Evolutionary conservation across 2,797 vertebrate species (phyloP).

Genomic region (Eulemur albifrons): DNA sequence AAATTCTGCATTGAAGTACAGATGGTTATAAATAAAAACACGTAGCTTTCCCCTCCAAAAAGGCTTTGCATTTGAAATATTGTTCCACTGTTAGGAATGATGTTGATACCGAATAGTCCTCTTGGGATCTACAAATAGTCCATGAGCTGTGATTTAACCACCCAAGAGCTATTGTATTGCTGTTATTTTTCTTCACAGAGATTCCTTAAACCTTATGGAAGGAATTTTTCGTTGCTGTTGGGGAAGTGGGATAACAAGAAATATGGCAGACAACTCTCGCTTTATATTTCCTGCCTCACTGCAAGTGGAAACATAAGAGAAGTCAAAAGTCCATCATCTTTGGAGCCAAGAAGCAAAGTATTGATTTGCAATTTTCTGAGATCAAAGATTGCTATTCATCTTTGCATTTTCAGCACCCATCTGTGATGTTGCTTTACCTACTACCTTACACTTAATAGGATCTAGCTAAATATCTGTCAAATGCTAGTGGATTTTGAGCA

Average conservation of each 20-base stretch:
- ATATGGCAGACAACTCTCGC: neutral
- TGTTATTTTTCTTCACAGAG: slow-evolving; percentile 56
- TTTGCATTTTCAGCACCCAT: neutral
- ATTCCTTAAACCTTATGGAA: slow-evolving; percentile 32
- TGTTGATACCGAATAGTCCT: slow-evolving; percentile 21
- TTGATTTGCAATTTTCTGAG: slow-evolving; percentile 38
- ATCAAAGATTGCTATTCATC: neutral
- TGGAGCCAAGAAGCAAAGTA: slow-evolving; percentile 32
- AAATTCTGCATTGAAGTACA: slow-evolving; percentile 35
- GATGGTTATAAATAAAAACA: slow-evolving; percentile 52
- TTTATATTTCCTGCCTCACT: slow-evolving; percentile 44
- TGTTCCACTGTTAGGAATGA: slow-evolving; percentile 30
- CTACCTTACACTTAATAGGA: neutral
- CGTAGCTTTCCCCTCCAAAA: neutral
- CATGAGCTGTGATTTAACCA: slow-evolving; percentile 38
- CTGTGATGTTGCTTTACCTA: neutral
- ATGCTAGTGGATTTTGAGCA: neutral
- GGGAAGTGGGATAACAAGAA: neutral
- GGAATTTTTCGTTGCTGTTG: neutral
- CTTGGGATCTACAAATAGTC: slow-evolving; percentile 52
- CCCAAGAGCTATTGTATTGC: slow-evolving; percentile 3
- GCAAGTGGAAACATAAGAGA: neutral
- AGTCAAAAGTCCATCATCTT: slow-evolving; percentile 5
- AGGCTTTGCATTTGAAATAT: slow-evolving; percentile 49
- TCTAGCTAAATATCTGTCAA: neutral